Conservation (phyloP, 2,888 invertebrate genomes). For the Rhagophthalmus giganteus region DNA sequence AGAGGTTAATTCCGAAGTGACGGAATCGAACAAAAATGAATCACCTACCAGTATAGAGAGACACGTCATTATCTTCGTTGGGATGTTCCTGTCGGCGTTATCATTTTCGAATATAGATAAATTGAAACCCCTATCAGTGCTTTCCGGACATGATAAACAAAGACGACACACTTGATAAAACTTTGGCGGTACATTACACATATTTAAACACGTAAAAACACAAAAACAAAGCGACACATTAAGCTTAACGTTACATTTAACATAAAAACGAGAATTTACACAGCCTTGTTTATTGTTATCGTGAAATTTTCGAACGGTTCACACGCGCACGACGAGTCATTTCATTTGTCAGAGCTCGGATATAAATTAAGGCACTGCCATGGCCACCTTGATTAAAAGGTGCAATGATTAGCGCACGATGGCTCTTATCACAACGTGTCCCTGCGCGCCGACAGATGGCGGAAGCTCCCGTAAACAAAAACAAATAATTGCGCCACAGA, state of each 20-base stretch:
- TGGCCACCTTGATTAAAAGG: constrained; percentile 53
- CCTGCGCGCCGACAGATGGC: constrained; percentile 23
- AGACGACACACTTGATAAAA: constrained; percentile 92
- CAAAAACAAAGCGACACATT: constrained; percentile 51
- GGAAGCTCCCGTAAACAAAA: background rate
- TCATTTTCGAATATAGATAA: constrained; percentile 77
- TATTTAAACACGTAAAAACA: constrained; percentile 54
- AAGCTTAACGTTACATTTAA: constrained; percentile 48
- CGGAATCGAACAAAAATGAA: constrained; percentile 41
- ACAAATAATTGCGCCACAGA: constrained; percentile 9
- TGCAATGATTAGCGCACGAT: constrained; percentile 45
- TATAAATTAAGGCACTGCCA: constrained; percentile 57
- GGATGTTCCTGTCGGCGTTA: constrained; percentile 64
- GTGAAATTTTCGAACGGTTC: constrained; percentile 40
- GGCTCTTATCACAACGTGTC: constrained; percentile 28
- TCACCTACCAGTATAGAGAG: constrained; percentile 76
- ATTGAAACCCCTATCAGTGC: constrained; percentile 72
- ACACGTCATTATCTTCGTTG: constrained; percentile 72
- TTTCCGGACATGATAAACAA: constrained; percentile 74
- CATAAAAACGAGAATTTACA: constrained; percentile 47
- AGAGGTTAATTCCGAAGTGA: constrained; percentile 39
- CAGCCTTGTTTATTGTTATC: constrained; percentile 52
- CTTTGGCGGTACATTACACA: constrained; percentile 80
- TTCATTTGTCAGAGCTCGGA: constrained; percentile 47
- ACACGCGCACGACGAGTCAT: constrained; percentile 46